Base-by-base conservation (phyloP, 2,797 vertebrate genomes). In the Glyptemys insculpta region DNA sequence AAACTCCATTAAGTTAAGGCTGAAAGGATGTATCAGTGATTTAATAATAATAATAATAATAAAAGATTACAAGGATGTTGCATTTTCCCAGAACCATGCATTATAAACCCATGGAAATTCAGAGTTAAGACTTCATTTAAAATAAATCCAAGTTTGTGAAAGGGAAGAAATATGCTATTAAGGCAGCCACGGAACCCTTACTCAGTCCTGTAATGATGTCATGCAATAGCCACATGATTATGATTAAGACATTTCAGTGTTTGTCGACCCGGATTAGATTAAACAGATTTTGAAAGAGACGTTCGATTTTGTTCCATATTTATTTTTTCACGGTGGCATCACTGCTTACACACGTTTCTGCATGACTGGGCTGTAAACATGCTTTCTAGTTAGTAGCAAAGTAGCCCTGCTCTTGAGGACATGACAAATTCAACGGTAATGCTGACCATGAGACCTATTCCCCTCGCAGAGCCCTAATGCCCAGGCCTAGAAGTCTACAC, bases 1-100 rank as follows among this genome's bases (percentile, higher is more conserved):
- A 93, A 52, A 5, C 21, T 2, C 1, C 0, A 1, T 44, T 85
- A 52, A 21, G 27, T 19, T 65, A 59, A 0, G 0, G 0, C 3
- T 68, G 16, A 27, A 57, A 19, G 8, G 68, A 12, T 44, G 89
- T 27, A 2, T 44, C 37, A 47, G 12, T 76, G 37, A 44, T 41
- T 44, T 57, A 49, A 1, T 0, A 6, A n/a, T 80, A 88, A 56
- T 41, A 41, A 41, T 41, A 41, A 41, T 41, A 9, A 29, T 62
- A 79, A 76, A 76, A 47, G 3, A 29, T 41, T 14, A 47, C 25
- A 29, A 16, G 44, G 74, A 8, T 78, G 74, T 44, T 78, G 41
- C 44, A 47, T 47, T 49, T 78, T 47, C 15, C 44, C 44, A 56
- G 5, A 16, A 10, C 0, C 0, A 21, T 72, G 50, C 37, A 12